Evolutionary conservation across 2,888 invertebrate genomes (phyloP).

Genomic region (Drosophila mercatorum): DNA sequence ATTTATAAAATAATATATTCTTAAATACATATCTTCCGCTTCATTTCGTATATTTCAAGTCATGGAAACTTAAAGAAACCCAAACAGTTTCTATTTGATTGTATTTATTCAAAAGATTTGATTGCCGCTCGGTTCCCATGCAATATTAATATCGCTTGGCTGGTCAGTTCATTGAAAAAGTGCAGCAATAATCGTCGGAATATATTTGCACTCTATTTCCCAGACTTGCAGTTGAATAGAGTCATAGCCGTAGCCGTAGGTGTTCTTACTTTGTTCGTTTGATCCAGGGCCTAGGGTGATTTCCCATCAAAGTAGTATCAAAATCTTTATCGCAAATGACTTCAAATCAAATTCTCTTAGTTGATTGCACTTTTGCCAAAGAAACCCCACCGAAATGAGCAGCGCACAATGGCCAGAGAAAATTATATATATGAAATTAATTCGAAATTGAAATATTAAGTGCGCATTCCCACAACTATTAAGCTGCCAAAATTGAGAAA

Average conservation of each 20-base stretch:
- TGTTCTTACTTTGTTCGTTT: conserved; percentile 23
- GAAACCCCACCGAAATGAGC: conserved; percentile 49
- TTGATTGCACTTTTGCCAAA: conserved; percentile 45
- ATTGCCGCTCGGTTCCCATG: conserved; percentile 29
- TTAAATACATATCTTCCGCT: background rate
- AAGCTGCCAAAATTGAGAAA: conserved; percentile 43
- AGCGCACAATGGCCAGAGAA: conserved; percentile 9
- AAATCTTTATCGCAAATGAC: conserved; percentile 2
- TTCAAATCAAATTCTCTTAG: conserved; percentile 44
- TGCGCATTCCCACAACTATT: conserved; percentile 68
- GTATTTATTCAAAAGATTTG: background rate
- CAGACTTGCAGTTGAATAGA: conserved; percentile 42
- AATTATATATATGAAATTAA: background rate
- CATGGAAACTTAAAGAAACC: background rate
- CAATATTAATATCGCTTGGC: conserved; percentile 15
- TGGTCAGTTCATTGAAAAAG: conserved; percentile 21
- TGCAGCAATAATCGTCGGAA: background rate
- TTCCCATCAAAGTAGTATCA: conserved; percentile 48
- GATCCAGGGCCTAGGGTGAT: conserved; percentile 9
- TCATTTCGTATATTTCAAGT: background rate
- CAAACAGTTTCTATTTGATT: background rate
- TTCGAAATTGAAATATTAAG: conserved; percentile 21
- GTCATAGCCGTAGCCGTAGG: conserved; percentile 36
- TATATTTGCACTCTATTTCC: conserved; percentile 22
- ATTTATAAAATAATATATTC: too few relatives aligned